phyloP scores from a whole-genome alignment of 2,797 vertebrate genomes.

The Trichosurus vulpecula region DNA sequence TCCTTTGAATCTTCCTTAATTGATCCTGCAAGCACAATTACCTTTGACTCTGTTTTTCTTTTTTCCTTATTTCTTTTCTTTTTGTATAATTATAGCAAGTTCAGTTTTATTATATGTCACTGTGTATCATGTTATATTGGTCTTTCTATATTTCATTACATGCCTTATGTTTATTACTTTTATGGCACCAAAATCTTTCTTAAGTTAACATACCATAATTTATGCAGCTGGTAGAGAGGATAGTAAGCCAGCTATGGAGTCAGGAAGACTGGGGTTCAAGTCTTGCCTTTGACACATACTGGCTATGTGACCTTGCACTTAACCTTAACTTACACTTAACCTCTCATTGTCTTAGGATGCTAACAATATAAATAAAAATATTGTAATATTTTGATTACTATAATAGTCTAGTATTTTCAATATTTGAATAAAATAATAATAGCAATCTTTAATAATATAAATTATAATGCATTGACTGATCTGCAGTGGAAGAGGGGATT shows the following conservation, averaged over 20 bases:
- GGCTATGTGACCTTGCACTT: neutral
- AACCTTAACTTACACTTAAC: neutral
- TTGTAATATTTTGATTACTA: neutral
- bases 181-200: neutral
- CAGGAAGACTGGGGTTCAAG: neutral
- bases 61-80: neutral
- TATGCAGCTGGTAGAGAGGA: neutral
- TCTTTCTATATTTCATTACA: neutral
- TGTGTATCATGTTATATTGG: neutral
- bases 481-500: neutral
- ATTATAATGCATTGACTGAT: neutral
- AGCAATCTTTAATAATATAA: neutral
- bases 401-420: neutral
- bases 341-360: neutral
- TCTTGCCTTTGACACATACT: neutral
- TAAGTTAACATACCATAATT: neutral
- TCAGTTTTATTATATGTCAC: neutral
- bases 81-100: neutral
- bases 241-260: neutral
- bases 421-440: neutral
- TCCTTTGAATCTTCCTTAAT: neutral
- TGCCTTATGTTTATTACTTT: neutral
- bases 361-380: neutral
- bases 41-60: neutral
- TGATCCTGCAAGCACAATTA: neutral